Base-by-base conservation (phyloP, 2,113 vertebrate genomes). In the Nothobranchius kuhntae region DNA sequence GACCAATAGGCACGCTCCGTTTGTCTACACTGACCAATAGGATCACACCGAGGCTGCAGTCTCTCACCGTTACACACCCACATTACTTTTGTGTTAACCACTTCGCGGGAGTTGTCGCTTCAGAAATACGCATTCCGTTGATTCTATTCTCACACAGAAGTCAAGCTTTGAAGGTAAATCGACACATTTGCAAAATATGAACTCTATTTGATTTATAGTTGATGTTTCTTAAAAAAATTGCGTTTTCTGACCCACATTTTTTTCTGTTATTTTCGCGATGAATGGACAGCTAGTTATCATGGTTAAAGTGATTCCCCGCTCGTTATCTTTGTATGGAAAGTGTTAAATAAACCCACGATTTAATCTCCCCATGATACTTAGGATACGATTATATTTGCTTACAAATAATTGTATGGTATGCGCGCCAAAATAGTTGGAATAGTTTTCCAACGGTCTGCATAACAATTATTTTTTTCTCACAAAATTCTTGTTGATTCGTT, bases 41-140 rank as follows among this genome's bases (percentile, higher is more conserved):
- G 36, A 73, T 2, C 42, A 9, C 12, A 45, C 40, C 68, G n/a
- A 40, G 61, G 73, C 78, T 65, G 83, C 81, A 66, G 82, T 51
- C 75, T 85, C 44, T 64, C 8, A 55, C 75, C 53, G 70, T 72
- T 64, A 83, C 88, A 89, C 88, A 91, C 89, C 90, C 89, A 91
- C 92, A 84, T 70, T 80, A 89, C 75, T 91, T 88, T 89, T 85
- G 74, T 82, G 87, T 91, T 78, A 84, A 85, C 86, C 83, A 89
- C 83, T 87, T 90, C 88, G 89, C 89, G 83, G 85, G 88, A 93
- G 87, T 90, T 91, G 83, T 75, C 80, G 45, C 71, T 68, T 57
- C 50, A 42, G 77, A 64, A 81, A 58, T 67, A 38, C 51, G 56
- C 75, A 17, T 78, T 60, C 67, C 70, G 63, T 68, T 63, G 53